These are phyloP conservation scores for Setophaga coronata DNA, from an alignment of 2,113 vertebrate genomes.

Conservation along the genomic window DNA sequence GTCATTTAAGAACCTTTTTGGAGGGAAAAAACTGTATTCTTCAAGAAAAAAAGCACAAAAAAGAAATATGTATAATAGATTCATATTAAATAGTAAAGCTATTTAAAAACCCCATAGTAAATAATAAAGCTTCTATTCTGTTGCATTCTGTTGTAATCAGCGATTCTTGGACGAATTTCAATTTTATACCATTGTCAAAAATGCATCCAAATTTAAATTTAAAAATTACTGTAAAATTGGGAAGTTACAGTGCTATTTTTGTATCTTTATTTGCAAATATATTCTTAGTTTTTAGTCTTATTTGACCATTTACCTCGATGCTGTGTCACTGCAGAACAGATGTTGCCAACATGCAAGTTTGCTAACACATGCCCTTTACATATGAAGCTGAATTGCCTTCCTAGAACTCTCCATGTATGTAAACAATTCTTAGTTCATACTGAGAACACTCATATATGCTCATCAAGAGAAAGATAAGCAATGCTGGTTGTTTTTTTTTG, in stretches of 20 bases:
- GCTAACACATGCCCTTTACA: neutral
- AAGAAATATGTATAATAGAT: neutral
- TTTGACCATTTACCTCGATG: neutral
- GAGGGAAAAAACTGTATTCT: neutral
- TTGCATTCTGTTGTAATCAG: neutral
- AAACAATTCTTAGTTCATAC: neutral
- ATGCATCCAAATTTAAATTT: neutral
- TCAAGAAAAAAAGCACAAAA: neutral
- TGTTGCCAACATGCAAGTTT: neutral
- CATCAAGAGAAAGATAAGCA: neutral
- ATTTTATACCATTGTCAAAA: neutral
- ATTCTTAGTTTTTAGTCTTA: neutral
- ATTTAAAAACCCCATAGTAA: neutral
- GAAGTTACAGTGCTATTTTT: neutral
- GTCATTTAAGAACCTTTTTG: neutral
- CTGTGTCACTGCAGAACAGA: neutral
- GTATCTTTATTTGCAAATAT: neutral
- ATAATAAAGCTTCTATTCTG: neutral
- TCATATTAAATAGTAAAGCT: neutral
- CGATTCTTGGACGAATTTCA: neutral
- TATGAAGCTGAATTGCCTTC: neutral
- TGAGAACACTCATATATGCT: neutral
- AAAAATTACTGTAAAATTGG: neutral
- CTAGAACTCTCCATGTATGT: neutral
- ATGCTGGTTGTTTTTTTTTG: neutral